These are phyloP conservation scores for Macropus fuliginosus DNA, from an alignment of 2,797 vertebrate genomes.

Conservation along the genomic window DNA sequence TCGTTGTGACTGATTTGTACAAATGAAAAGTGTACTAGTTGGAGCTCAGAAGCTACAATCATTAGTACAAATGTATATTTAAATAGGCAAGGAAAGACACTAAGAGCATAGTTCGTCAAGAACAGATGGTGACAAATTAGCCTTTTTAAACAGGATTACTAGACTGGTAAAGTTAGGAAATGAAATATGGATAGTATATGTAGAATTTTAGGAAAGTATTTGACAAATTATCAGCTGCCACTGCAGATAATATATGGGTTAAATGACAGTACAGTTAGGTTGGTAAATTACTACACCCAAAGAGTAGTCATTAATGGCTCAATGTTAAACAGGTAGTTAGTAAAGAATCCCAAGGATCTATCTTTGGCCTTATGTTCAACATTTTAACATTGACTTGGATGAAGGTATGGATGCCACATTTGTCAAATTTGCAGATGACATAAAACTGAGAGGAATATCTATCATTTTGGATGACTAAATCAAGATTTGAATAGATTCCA, in stretches of 20 bases:
- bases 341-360: not conserved
- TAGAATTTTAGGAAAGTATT: not conserved
- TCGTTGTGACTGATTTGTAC: not conserved
- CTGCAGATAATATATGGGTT: not conserved
- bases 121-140: not conserved
- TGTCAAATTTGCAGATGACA: not conserved
- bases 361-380: not conserved
- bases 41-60: not conserved
- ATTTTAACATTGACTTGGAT: not conserved
- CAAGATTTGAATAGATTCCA: not conserved
- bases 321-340: not conserved
- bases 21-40: not conserved
- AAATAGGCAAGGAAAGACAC: not conserved
- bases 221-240: not conserved
- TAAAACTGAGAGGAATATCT: not conserved
- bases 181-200: not conserved
- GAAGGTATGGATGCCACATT: not conserved
- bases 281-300: not conserved
- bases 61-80: not conserved
- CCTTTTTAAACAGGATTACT: not conserved
- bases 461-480: not conserved
- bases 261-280: not conserved
- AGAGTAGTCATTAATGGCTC: not conserved
- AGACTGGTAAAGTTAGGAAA: not conserved
- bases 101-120: not conserved